These are phyloP conservation scores for Sarcophaga bullata DNA, from an alignment of 1,140 invertebrate genomes.

Conservation along the genomic window DNA sequence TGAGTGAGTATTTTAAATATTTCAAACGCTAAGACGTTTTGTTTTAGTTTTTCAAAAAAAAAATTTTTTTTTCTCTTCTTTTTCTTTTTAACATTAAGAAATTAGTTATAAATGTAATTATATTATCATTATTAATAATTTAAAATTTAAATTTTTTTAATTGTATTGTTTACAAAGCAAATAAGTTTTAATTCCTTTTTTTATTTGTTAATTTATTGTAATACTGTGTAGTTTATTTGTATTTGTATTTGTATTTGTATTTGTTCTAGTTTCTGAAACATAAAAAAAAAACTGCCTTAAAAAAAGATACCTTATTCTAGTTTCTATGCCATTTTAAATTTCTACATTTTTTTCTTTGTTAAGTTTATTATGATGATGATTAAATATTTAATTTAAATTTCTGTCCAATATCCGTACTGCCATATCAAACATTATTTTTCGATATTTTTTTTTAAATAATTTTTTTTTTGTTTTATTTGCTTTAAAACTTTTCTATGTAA, in stretches of 20 bases:
- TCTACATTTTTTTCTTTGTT: too few species aligned
- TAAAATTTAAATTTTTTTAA: not conserved
- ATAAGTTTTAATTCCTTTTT: not conserved
- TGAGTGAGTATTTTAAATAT: not conserved
- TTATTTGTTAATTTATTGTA: not conserved
- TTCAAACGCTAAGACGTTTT: not conserved
- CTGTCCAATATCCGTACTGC: not conserved
- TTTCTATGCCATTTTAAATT: not conserved
- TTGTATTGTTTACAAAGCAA: not conserved
- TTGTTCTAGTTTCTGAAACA: not conserved
- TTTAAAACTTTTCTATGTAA: not conserved
- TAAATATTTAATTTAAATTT: not conserved
- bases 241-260: not conserved
- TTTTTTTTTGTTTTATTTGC: not conserved
- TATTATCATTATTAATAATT: not conserved
- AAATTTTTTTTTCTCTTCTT: not conserved
- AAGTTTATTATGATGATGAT: too few species aligned
- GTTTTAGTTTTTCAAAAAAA: not conserved
- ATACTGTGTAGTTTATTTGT: not conserved
- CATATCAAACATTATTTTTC: not conserved
- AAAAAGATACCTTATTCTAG: not conserved
- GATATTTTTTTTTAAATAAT: not conserved
- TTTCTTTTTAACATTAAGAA: not conserved
- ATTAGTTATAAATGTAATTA: conserved; percentile 3
- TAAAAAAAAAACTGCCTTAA: conserved; percentile 6